phyloP scores from a whole-genome alignment of 2,113 vertebrate genomes.

The Grantiella picta region DNA sequence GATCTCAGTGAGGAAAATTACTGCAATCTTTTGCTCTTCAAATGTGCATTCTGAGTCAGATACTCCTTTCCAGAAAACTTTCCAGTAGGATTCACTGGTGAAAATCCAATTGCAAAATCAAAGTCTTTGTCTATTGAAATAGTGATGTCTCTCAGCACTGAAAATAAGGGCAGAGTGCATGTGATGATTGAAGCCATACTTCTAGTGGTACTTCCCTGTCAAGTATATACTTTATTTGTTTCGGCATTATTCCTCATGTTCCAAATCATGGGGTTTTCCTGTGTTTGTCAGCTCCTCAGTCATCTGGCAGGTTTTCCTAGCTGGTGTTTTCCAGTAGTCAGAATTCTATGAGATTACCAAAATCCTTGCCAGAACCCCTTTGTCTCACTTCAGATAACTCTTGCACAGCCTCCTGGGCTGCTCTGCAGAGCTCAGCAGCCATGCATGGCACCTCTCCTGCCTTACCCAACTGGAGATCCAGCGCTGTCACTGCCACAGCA shows the following conservation, averaged over 20 bases:
- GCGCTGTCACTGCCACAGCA: neutral
- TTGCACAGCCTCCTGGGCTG: neutral
- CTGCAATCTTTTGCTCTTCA: neutral
- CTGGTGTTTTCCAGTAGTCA: neutral
- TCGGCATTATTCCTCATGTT: neutral
- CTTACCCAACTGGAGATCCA: neutral
- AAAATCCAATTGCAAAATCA: neutral
- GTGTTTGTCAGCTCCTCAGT: neutral
- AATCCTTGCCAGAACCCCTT: neutral
- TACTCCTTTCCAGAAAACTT: neutral
- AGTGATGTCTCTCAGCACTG: neutral
- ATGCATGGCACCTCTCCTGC: neutral
- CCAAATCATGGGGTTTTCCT: neutral
- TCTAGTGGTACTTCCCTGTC: neutral
- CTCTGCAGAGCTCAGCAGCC: neutral
- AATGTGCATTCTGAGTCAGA: neutral
- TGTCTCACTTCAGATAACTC: neutral
- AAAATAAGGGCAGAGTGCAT: neutral
- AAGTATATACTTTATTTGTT: neutral
- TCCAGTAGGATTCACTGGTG: neutral
- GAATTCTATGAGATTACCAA: neutral
- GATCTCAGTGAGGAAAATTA: neutral
- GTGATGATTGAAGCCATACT: neutral
- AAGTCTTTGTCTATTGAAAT: neutral
- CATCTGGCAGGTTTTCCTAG: neutral